A percentile compares a stretch with the other conserved stretches of the same genome.
Conservation (phyloP, 2,797 vertebrate species). For the Gallinago solitaria region DNA sequence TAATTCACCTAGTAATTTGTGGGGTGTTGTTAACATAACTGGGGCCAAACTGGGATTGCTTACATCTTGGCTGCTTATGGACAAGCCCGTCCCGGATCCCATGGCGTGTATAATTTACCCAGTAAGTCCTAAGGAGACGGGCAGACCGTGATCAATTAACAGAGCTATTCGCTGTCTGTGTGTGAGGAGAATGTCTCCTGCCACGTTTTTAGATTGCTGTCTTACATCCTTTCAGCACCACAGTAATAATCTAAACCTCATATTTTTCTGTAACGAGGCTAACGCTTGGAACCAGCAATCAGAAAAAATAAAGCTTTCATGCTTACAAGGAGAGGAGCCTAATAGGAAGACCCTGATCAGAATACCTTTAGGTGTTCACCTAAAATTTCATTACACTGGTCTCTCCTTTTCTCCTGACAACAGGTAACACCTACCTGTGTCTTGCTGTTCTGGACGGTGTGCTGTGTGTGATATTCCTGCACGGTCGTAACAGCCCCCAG, state of each 20-base stretch:
- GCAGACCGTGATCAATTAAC: neutral
- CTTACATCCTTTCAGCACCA: rapidly evolving
- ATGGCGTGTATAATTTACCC: neutral
- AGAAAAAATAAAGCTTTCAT: neutral
- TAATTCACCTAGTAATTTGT: neutral
- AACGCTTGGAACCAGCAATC: neutral
- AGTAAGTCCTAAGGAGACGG: neutral
- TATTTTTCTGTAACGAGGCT: neutral
- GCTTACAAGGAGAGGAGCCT: neutral
- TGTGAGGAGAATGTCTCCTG: rapidly evolving
- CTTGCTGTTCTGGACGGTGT: conserved; percentile 94
- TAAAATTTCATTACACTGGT: neutral
- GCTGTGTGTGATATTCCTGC: conserved; percentile 96
- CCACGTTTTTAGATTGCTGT: neutral
- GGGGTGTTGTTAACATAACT: neutral
- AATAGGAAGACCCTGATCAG: neutral
- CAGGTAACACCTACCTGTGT: conserved; percentile 95
- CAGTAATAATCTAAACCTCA: rapidly evolving
- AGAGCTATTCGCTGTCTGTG: neutral
- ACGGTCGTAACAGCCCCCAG: conserved; percentile 95
- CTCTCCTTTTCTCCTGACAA: neutral
- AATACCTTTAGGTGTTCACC: neutral
- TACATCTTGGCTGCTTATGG: neutral
- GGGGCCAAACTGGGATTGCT: neutral
- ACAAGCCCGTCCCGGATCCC: neutral